Base-by-base conservation (phyloP, 2,113 vertebrate genomes). In the Istiophorus platypterus region DNA sequence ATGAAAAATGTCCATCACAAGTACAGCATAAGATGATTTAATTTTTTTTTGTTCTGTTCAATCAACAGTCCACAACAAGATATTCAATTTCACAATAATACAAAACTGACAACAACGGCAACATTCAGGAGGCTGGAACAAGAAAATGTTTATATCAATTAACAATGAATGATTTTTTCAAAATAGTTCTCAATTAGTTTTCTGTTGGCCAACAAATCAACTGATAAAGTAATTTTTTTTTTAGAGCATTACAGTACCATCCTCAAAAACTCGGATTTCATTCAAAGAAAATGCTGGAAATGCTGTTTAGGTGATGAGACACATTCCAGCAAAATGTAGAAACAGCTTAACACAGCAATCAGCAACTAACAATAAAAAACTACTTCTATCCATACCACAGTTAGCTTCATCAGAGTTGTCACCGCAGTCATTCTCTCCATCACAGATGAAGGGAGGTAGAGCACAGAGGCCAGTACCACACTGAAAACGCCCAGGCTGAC, bases 371-470 rank as follows among this genome's bases (percentile, higher is more conserved):
- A 13, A 24, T 26, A 13, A 49, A 47, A 12, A 12, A 63, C 4
- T 15, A 34, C 31, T 37, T 62, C 14, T 34, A 39, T 73, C 88
- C 96, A 85, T 88, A 99, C 98, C 97, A 69, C 98, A 99, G 93
- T 99, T 99, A 31, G 98, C 95, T 77, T 99, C 98, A 76, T 99
- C 98, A 1, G 98, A 99, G 88, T 99, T 99, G 93, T 99, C 98
- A 12, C 98, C 98, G 84, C 98, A 99, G 63, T 99, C 98, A 5
- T 99, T 99, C 74, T 99, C 98, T 82, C 98, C 98, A 78, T 99
- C 98, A 82, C 98, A 99, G 91, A 99, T 98, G 88, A 99, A 99
- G 11, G 98, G 98, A 31, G 98, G 98, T 12, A 99, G 96, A 31
- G 97, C 98, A 85, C 98, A 99, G 54, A 99, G 97, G 58, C 98